phyloP scores from a whole-genome alignment of 2,113 vertebrate species.

The Copsychus sechellarum region DNA sequence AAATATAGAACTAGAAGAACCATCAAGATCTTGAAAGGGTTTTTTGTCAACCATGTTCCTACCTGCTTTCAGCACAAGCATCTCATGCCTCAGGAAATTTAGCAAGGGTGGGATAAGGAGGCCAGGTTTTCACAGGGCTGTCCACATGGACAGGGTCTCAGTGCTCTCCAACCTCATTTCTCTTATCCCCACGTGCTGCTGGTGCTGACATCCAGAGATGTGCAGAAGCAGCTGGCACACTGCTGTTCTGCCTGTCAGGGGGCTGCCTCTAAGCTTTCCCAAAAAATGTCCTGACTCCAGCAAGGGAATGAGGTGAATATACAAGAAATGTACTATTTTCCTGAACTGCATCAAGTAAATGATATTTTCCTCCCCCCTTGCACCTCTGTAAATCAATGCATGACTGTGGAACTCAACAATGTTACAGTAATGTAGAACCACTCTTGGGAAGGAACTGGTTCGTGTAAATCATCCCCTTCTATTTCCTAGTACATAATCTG shows the following conservation, averaged over 20 bases:
- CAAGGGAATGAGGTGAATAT: neutral
- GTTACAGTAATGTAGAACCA: slow-evolving; percentile 9
- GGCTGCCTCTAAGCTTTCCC: neutral
- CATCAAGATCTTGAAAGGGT: neutral
- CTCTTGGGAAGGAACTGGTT: neutral
- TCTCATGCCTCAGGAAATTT: neutral
- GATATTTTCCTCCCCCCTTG: neutral
- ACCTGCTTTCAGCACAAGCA: neutral
- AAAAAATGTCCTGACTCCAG: neutral
- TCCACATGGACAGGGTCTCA: neutral
- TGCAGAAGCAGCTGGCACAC: neutral
- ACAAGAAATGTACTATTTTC: neutral
- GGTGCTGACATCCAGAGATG: neutral
- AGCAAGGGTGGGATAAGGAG: neutral
- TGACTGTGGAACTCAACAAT: neutral
- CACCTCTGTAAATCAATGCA: neutral
- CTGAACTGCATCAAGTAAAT: neutral
- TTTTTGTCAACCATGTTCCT: neutral
- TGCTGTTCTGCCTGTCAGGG: neutral
- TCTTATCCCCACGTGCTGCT: neutral
- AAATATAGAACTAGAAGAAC: neutral
- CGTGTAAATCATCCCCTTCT: slow-evolving; percentile 6
- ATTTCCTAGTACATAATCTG: neutral
- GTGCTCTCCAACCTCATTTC: neutral
- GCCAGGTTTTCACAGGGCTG: neutral